Base-by-base conservation (phyloP, 1,140 invertebrate species). In the Meloidogyne hapla region DNA sequence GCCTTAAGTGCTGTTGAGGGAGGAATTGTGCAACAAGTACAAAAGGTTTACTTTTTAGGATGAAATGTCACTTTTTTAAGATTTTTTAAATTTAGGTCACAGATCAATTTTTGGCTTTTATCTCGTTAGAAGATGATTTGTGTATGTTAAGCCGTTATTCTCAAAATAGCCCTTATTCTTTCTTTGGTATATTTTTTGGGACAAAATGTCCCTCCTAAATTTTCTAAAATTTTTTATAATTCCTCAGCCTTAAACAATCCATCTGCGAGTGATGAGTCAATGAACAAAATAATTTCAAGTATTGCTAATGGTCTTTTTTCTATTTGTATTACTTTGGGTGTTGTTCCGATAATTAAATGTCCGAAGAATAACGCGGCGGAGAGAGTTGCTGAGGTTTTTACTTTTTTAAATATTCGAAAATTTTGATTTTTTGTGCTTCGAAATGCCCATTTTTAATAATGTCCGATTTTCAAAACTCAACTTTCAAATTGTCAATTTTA, bases 101-200 rank as follows among this genome's bases (percentile, higher is more conserved):
- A 88, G 95, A 97, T 89, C 96, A 99, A 88, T 98, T 98, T 91
- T 90, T 98, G 42, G 98, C 98, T 89, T 99, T 99, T 87, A 98
- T 99, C 83, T 93, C 93, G 40, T 89, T 99, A 72, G 97, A 99
- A 90, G 95, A 99, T 89, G 95, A 99, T 88, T 91, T 99, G 88
- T 99, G 98, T 89, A 92, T 94, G 77, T 89, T 99, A 74, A 28
- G 77, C 40, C 74, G 83, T 25, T 84, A 83, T 75, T 68, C 72
- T 21, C 56, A 80, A n/a, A 68, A 69, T 15, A 80, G 70, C 23
- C 65, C 71, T 13, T 79, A 79, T 64, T 84, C 82, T 40, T 86
- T 81, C 62, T 79, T 78, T 67, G 82, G 83, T 85, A 68, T 26
- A 75, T 65, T 26, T 76, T 26, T 40, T 69, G 21, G 18, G 26